phyloP scores from a whole-genome alignment of 2,113 vertebrate species.

The Barbus barbus region DNA sequence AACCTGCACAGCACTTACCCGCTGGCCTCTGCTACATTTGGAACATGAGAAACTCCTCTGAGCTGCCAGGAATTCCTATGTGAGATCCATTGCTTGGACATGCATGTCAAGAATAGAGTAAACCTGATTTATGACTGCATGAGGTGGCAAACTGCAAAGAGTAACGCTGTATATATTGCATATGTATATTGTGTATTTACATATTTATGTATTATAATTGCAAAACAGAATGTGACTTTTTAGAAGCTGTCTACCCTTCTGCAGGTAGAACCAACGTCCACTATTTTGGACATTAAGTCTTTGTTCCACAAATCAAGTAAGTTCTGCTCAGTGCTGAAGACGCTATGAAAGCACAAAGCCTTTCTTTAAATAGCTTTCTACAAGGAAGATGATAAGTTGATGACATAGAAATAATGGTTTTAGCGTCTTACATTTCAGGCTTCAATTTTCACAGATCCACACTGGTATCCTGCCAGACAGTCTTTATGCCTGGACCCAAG shows the following conservation, averaged over 20 bases:
- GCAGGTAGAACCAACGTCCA: conserved; percentile 91
- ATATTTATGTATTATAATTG: neutral
- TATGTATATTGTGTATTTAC: neutral
- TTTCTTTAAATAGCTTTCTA: conserved; percentile 19
- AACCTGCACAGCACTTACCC: no score
- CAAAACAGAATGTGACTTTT: neutral
- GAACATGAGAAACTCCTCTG: conserved; percentile 63
- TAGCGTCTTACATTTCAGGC: conserved; percentile 17
- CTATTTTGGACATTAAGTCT: conserved; percentile 87
- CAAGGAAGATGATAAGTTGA: conserved; percentile 27
- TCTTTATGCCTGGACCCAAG: conserved; percentile 90
- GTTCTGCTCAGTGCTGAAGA: conserved; percentile 56
- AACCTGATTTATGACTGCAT: conserved; percentile 8
- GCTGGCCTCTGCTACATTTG: no score
- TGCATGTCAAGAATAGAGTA: conserved; percentile 40
- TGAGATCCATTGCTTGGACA: conserved; percentile 11
- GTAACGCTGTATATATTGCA: neutral
- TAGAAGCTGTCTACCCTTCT: neutral
- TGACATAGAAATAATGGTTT: conserved; percentile 4
- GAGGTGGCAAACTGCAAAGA: neutral
- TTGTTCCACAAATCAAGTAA: conserved; percentile 90
- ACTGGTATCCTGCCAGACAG: conserved; percentile 91
- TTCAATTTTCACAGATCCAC: conserved; percentile 77
- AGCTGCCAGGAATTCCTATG: conserved; percentile 52
- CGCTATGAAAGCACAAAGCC: neutral